Conservation (phyloP, 1,140 invertebrate genomes). For the Meloidogyne chitwoodi region DNA sequence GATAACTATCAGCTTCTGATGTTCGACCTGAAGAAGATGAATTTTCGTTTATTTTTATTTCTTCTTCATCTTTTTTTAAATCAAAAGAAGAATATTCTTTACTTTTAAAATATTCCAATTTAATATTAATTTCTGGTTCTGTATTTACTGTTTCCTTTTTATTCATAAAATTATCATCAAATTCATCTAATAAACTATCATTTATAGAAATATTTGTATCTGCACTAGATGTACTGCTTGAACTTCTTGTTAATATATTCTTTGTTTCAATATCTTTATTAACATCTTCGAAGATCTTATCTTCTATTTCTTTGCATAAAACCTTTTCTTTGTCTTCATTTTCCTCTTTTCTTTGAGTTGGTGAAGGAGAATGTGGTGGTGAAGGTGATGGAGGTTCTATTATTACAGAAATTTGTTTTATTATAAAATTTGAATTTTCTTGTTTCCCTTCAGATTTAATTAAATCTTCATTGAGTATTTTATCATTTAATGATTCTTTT, state of each 20-base stretch:
- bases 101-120: no score
- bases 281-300: background rate
- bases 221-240: background rate
- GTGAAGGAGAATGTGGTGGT: background rate
- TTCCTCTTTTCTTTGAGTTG: background rate
- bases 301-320: background rate
- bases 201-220: background rate
- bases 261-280: background rate
- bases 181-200: background rate
- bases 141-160: background rate
- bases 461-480: background rate
- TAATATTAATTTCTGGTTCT: background rate
- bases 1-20: background rate
- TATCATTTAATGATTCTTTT: background rate
- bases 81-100: no score
- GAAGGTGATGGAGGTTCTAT: background rate
- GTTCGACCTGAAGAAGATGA: background rate
- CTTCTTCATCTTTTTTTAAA: background rate
- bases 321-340: background rate
- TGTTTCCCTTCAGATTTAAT: background rate
- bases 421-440: background rate
- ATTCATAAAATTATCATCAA: background rate
- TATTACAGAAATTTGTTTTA: background rate
- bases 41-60: background rate
- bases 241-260: background rate